Evolutionary conservation across 2,797 vertebrate genomes (phyloP), one percentile per base, ranked within the genome.

Genomic region (Sarcophilus harrisii): DNA sequence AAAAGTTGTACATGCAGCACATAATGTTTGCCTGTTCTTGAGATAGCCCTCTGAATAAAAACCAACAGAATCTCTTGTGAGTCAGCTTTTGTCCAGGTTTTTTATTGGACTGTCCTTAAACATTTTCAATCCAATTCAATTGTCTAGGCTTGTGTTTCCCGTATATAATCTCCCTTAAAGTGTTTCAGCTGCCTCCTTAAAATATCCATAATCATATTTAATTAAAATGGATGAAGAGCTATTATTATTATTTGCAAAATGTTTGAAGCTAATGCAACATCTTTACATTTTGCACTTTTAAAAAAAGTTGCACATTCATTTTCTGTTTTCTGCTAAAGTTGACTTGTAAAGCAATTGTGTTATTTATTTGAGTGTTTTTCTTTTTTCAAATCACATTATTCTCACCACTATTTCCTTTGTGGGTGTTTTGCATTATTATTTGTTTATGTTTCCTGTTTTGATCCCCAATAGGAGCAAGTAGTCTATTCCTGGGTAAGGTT

Each of bases 61-160:
- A 27, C 24, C 73, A 87, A 45, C 24, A 45, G 13, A 91, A 59
- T 95, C 21, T 95, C 94, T 94, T 38, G 4, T 21, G 93, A 95
- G 30, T 93, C 87, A 92, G 10, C 18, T 94, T 95, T 95, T 60
- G 29, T 92, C n/a, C 95, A 11, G n/a, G 16, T 96, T 95, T 96
- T 8, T 90, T 92, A 29, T 52, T 94, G 32, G 95, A 52, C 5
- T 93, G 10, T 91, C 57, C 57, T 93, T 94, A 55, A 92, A 94
- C 9, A 95, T 5, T 5, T 92, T 95, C 58, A 94, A 14, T 92
- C 92, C 3, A 59, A n/a, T n/a, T n/a, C 93, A 52, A 95, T 93
- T 96, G 32, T 32, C 21, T 96, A 32, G 92, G 45, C 9, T 57
- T 91, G 1, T 55, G 2, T 29, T 94, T 91, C 28, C 92, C 93